Evolutionary conservation across 2,113 vertebrate genomes (phyloP).

Genomic region (Uria lomvia): DNA sequence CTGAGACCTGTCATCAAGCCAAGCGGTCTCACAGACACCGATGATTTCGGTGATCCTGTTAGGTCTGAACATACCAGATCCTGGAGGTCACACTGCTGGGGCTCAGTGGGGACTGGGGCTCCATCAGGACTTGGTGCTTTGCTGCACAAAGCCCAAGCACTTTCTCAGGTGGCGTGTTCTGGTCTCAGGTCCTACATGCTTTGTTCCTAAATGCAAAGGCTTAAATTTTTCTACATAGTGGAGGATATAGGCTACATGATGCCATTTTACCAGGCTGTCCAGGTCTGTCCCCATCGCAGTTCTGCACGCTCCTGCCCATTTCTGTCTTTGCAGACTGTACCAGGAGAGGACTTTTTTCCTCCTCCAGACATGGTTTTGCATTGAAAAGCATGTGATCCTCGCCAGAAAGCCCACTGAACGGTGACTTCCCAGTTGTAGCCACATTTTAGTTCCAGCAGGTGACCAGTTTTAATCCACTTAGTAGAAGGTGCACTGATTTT

Average conservation of each 20-base stretch:
- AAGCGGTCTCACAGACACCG: accelerated
- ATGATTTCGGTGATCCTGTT: not conserved
- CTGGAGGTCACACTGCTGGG: not conserved
- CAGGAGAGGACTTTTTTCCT: not conserved
- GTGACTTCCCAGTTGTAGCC: not conserved
- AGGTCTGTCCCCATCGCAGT: not conserved
- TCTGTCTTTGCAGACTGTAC: not conserved
- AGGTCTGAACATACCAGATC: not conserved
- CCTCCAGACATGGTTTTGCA: not conserved
- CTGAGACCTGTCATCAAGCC: not conserved
- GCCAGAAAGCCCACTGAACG: not conserved
- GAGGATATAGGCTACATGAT: not conserved
- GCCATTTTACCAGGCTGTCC: not conserved
- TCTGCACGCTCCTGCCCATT: not conserved
- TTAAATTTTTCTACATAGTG: not conserved
- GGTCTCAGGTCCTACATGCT: not conserved
- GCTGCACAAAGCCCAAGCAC: not conserved
- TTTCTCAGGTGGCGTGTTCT: not conserved
- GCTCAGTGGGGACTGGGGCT: not conserved
- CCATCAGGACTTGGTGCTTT: not conserved
- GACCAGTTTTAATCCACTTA: conserved; percentile 54
- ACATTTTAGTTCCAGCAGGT: conserved; percentile 35
- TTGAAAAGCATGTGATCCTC: conserved; percentile 12
- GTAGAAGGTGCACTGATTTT: conserved; percentile 16
- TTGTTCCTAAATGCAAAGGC: not conserved